Base-by-base conservation (phyloP, 35 echinoderm and acorn worm species). In the Holothuria glaberrima region DNA sequence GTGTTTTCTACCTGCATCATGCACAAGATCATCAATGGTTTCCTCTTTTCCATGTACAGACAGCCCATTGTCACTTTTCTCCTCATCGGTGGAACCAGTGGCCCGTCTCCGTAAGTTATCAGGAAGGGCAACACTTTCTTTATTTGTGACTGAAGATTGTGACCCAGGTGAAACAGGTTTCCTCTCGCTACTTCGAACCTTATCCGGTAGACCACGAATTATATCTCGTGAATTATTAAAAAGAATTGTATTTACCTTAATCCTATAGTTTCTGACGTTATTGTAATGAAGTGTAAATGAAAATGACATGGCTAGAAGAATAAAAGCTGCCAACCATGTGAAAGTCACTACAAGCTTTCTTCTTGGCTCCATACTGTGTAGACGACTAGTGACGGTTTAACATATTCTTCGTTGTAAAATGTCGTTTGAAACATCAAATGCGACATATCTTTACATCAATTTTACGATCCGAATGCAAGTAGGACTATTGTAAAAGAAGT, bases 231-330 rank as follows among this genome's bases (percentile, higher is more conserved):
- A 12, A 17, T 57, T 13, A 16, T 5, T 13, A 31, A 32, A 36
- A 4, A 50, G 21, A 60, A 56, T 24, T 24, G 10, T 28, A 24
- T 9, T 50, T 6, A 50, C 10, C 21, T 82, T 60, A 41, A 57
- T 24, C 14, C 33, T 60, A 54, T 33, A 16, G 26, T 36, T 17
- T 30, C 27, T 62, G 31, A 21, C 28, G 9, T 30, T 61, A 25
- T 48, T 12, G 13, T 61, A 58, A 25, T 33, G 80, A 57, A 58
- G 34, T 58, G 80, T 61, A 61, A 84, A 84, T 38, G 28, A 84
- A 62, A 84, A 60, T 62, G 80, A 84, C 29, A 30, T 61, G 25
- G 33, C 10, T 12, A 84, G 57, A 19, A 84, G 26, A 34, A 33
- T 9, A 10, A 78, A 48, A 12, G 74, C 50, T 48, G 74, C 38